Base-by-base conservation (phyloP, 2,888 invertebrate genomes). In the Rotaria magnacalcarata region DNA sequence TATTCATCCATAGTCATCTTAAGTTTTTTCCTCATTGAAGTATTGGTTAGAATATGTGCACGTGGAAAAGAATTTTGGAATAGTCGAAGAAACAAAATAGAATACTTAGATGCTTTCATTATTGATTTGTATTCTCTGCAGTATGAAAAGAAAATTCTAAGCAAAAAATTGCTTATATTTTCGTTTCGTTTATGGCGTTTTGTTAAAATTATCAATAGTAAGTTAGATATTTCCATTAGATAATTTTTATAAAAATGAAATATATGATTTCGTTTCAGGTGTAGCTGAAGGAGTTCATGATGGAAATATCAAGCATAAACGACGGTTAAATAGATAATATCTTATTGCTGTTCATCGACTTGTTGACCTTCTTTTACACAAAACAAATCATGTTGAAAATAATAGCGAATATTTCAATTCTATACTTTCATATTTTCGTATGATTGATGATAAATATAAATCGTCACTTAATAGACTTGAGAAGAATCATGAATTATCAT, bases 111-210 rank as follows among this genome's bases (percentile, higher is more conserved):
- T 80, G 80, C 47, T 3, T n/a, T 80, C 4, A n/a, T n/a, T 47
- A 47, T 80, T 47, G 80, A 80, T 47, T 10, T 80, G 14, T 47
- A 41, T 2, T 47, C 47, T 80, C 47, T 80, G n/a, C 43, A 24
- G 11, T 24, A 14, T n/a, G 24, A 47, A 47, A 4, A 80, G 14
- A 21, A 80, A 47, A 11, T 11, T 8, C 47, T 80, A 34, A 47
- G 47, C n/a, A 21, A 47, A 43, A 4, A 47, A 47, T 14, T 80
- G 14, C 7, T 80, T 43, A 8, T 80, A 24, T 19, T 80, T 10
- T 6, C 47, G n/a, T 80, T 80, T 80, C 80, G 47, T 80, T 14
- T 80, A 47, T 80, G 80, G 80, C 80, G 80, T 16, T 47, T 80
- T n/a, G 10, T 80, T 21, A 21, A 47, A 80, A 80, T 80, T 47